Conservation (phyloP, 2,797 vertebrate species). For the Nasua narica region DNA sequence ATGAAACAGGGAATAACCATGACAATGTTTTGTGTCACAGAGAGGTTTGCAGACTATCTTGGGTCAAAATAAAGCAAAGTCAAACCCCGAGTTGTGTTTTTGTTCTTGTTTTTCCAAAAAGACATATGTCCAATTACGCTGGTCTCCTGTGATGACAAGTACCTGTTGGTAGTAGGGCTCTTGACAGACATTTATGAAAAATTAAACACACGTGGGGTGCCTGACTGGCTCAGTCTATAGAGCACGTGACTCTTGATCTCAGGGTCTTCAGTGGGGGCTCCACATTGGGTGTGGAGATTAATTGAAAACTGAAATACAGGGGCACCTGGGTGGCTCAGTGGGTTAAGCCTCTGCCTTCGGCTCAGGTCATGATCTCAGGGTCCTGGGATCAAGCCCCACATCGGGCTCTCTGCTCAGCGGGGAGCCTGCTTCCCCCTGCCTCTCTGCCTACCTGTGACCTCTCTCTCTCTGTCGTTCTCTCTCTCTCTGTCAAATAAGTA, state of each 20-base stretch:
- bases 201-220: background rate
- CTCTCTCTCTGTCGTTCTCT: too few relatives aligned
- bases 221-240: background rate
- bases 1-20: background rate
- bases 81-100: background rate
- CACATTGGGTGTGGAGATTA: background rate
- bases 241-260: background rate
- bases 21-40: background rate
- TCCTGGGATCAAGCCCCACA: too few relatives aligned
- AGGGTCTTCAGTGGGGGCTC: background rate
- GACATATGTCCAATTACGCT: background rate
- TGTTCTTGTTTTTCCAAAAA: background rate
- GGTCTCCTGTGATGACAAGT: background rate
- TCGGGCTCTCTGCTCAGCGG: too few relatives aligned
- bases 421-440: too few relatives aligned
- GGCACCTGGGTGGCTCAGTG: too few relatives aligned
- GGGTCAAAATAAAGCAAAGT: background rate
- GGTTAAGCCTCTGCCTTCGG: too few relatives aligned
- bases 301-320: background rate
- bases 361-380: too few relatives aligned
- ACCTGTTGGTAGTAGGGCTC: background rate
- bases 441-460: too few relatives aligned
- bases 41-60: background rate
- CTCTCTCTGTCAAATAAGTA: too few relatives aligned
- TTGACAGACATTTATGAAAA: slow-evolving; percentile 18